Percentiles rank a stretch among this genome's conserved stretches.
Conservation (phyloP, 37 sponge, comb jelly and placozoan genomes). For the Eunapius fragilis region DNA sequence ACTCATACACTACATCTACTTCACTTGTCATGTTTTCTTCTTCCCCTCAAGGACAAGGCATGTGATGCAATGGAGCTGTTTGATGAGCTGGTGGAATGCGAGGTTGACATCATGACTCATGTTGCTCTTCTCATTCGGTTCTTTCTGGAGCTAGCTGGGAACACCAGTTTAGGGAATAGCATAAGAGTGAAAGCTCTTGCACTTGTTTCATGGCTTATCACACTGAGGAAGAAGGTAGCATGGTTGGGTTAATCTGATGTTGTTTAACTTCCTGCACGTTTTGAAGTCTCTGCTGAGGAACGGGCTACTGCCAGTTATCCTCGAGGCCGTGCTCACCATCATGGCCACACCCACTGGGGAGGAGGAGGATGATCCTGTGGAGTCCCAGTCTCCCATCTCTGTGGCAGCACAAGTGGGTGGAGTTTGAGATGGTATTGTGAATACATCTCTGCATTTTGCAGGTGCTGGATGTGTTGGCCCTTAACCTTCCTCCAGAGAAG, state of each 20-base stretch:
- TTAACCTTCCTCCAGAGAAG: constrained; percentile 83
- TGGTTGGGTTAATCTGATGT: neutral
- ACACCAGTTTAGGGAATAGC: constrained; percentile 56
- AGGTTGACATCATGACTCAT: constrained; percentile 83
- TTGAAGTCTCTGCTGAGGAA: constrained; percentile 54
- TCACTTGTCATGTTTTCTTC: no score
- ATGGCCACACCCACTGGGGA: constrained; percentile 60
- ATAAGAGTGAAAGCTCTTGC: constrained; percentile 88
- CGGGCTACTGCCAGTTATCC: constrained; percentile 52
- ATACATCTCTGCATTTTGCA: constrained; percentile 2
- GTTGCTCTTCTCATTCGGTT: constrained; percentile 72
- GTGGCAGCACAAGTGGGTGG: constrained; percentile 64
- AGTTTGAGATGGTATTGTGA: neutral
- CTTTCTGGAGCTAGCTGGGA: constrained; percentile 80
- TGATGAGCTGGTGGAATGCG: constrained; percentile 93
- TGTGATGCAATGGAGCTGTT: constrained; percentile 98
- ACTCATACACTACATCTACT: no score
- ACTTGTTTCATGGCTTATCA: constrained; percentile 80
- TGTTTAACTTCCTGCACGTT: neutral
- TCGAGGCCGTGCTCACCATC: constrained; percentile 54
- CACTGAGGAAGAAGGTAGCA: constrained; percentile 85
- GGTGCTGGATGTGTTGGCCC: constrained; percentile 83
- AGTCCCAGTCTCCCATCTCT: constrained; percentile 61
- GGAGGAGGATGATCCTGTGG: constrained; percentile 35
- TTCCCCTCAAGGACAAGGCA: constrained; percentile 91